phyloP scores from a whole-genome alignment of 2,888 invertebrate genomes.

The Standfussiana lucernea region DNA sequence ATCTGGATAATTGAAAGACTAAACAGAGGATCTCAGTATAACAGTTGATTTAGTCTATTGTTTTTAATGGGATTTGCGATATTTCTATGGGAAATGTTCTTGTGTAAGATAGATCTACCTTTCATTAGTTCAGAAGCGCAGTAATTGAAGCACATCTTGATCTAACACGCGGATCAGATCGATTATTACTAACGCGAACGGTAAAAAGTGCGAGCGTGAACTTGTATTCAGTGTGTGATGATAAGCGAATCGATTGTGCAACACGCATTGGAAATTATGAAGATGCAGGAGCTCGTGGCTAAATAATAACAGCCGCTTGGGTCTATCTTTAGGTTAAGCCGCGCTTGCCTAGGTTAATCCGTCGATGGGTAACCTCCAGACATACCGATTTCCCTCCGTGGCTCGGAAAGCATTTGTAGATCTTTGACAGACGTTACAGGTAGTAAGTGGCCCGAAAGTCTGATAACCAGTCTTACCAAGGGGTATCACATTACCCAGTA shows the following conservation, averaged over 20 bases:
- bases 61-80: conserved; percentile 66
- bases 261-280: not conserved
- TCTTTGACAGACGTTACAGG: too few relatives aligned
- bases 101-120: conserved; percentile 59
- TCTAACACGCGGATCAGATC: conserved; percentile 52
- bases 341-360: too few relatives aligned
- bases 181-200: conserved; percentile 48
- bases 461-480: too few relatives aligned
- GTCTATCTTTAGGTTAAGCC: too few relatives aligned
- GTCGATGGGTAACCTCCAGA: too few relatives aligned
- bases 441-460: too few relatives aligned
- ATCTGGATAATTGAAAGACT: conserved; percentile 47
- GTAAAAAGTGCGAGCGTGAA: conserved; percentile 45
- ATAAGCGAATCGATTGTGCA: conserved; percentile 28
- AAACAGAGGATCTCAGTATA: conserved; percentile 40
- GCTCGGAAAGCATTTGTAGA: too few relatives aligned
- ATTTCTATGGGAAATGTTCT: conserved; percentile 70
- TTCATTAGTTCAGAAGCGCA: conserved; percentile 58
- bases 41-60: conserved; percentile 69
- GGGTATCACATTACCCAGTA: too few relatives aligned
- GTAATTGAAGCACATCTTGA: conserved; percentile 62
- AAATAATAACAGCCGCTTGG: too few relatives aligned
- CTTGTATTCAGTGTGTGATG: conserved; percentile 18
- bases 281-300: too few relatives aligned
- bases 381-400: too few relatives aligned